Evolutionary conservation across 1,140 invertebrate species (phyloP).

Genomic region (Hyles euphorbiae): DNA sequence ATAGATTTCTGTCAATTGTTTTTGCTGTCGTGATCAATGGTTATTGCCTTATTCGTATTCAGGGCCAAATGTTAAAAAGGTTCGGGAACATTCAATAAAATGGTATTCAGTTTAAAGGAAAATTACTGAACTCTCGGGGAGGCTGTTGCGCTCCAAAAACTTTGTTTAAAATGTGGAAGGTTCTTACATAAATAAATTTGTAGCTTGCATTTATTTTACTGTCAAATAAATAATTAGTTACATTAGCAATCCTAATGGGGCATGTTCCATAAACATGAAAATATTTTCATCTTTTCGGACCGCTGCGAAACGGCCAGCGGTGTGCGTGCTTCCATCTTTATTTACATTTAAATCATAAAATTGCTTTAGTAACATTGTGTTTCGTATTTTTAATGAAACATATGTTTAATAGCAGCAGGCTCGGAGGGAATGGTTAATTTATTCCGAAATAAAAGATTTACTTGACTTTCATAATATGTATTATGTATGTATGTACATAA

Average conservation of each 20-base stretch:
- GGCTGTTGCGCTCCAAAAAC: too few relatives aligned
- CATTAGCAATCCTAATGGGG: too few relatives aligned
- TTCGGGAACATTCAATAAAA: slow-evolving; percentile 50
- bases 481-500: too few relatives aligned
- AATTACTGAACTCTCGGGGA: too few relatives aligned
- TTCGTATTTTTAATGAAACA: slow-evolving; percentile 1
- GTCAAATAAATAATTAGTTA: slow-evolving; percentile 10
- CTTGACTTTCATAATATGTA: too few relatives aligned
- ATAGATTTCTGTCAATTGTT: slow-evolving; percentile 50
- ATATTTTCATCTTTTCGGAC: slow-evolving; percentile 17
- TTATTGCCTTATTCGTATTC: slow-evolving; percentile 63
- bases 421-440: too few relatives aligned
- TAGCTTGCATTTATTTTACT: slow-evolving; percentile 17
- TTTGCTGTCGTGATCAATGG: slow-evolving; percentile 53
- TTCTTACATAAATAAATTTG: background rate
- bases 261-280: slow-evolving; percentile 30
- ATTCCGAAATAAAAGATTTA: too few relatives aligned
- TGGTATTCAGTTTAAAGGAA: slow-evolving; percentile 28
- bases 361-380: background rate
- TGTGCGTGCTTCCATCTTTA: slow-evolving; percentile 20
- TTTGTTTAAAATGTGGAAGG: slow-evolving; percentile 30
- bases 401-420: too few relatives aligned
- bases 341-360: slow-evolving; percentile 32
- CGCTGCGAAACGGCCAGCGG: slow-evolving; percentile 12
- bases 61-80: slow-evolving; percentile 45